Conservation (phyloP, 2,113 vertebrate genomes). For the Ophthalmolycus amberensis region DNA sequence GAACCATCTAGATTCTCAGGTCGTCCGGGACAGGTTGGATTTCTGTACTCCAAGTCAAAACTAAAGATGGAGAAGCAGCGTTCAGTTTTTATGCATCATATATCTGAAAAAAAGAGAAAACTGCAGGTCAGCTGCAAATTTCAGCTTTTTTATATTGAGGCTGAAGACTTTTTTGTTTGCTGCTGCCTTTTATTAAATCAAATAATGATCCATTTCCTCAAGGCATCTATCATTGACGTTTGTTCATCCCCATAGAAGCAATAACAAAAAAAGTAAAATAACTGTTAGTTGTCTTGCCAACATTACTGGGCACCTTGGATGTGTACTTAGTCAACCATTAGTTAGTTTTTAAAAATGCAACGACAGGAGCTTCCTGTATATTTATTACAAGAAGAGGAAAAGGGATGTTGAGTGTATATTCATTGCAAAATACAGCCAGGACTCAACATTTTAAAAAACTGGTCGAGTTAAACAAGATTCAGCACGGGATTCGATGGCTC, state of each 20-base stretch:
- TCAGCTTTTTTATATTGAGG: background rate
- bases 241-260: background rate
- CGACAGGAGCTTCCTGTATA: background rate
- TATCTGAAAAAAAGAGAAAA: background rate
- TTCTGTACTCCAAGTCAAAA: no score
- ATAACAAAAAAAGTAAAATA: background rate
- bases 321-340: background rate
- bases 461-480: background rate
- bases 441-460: background rate
- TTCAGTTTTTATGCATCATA: background rate
- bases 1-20: background rate
- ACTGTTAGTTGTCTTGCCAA: slow-evolving; percentile 8
- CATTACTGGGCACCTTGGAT: slow-evolving; percentile 7
- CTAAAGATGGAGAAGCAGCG: no score
- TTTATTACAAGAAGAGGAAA: background rate
- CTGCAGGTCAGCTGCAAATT: background rate
- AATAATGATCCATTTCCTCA: background rate
- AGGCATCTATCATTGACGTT: background rate
- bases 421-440: background rate
- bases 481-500: background rate
- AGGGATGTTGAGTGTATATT: background rate
- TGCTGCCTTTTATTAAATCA: background rate
- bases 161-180: background rate
- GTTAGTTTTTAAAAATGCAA: background rate
- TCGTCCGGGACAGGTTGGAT: background rate